phyloP scores from a whole-genome alignment of 2,113 vertebrate genomes.

The Fregetta grallaria region DNA sequence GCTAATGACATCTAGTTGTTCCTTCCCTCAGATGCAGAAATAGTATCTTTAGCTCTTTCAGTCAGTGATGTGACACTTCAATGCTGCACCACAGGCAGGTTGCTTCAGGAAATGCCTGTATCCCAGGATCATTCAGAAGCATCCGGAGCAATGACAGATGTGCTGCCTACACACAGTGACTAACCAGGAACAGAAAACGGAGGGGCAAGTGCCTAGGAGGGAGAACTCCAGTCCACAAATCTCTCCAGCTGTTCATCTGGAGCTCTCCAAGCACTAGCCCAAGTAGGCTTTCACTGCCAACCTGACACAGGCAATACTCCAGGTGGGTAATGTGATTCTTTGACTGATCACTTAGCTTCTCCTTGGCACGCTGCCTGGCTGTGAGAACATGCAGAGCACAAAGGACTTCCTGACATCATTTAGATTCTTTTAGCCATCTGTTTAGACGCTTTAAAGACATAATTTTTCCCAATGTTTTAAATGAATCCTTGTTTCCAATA shows the following conservation, averaged over 20 bases:
- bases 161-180: background rate
- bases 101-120: background rate
- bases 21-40: background rate
- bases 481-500: background rate
- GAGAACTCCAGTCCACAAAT: background rate
- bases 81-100: background rate
- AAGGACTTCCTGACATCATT: background rate
- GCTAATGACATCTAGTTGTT: background rate
- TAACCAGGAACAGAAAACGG: background rate
- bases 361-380: background rate
- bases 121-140: background rate
- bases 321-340: background rate
- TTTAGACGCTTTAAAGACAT: background rate
- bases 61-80: background rate
- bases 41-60: background rate
- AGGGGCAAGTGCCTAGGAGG: background rate
- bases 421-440: background rate
- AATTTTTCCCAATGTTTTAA: background rate
- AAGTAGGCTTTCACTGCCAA: background rate
- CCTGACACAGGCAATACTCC: background rate
- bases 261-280: background rate
- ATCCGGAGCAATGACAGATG: background rate
- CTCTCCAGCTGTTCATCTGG: background rate
- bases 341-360: background rate
- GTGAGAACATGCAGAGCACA: background rate